phyloP scores from a whole-genome alignment of 2,113 vertebrate species.

The Nannobrachium achirus region DNA sequence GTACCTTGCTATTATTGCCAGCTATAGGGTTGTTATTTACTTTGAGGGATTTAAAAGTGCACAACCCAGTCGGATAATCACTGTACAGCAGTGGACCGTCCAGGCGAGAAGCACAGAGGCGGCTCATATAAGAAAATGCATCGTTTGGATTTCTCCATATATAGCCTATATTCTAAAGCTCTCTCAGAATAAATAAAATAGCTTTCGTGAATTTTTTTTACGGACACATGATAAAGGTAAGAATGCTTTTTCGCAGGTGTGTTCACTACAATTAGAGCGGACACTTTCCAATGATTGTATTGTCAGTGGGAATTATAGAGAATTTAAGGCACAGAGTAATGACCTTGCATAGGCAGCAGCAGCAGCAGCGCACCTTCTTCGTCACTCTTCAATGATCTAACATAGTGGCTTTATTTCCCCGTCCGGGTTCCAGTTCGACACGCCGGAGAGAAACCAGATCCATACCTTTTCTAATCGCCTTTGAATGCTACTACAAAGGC shows the following conservation, averaged over 20 bases:
- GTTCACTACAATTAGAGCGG: constrained; percentile 1
- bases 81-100: constrained; percentile 89
- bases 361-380: constrained; percentile 42
- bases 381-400: constrained; percentile 83
- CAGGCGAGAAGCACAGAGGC: constrained; percentile 67
- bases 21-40: constrained; percentile 98
- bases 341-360: constrained; percentile 39
- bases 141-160: constrained; percentile 47
- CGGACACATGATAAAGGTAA: not conserved
- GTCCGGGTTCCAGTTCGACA: constrained; percentile 81
- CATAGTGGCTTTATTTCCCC: constrained; percentile 58
- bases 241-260: not conserved
- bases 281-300: constrained; percentile 11
- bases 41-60: constrained; percentile 97
- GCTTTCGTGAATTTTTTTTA: no score
- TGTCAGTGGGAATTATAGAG: constrained; percentile 12
- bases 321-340: constrained; percentile 22
- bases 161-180: not conserved
- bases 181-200: constrained; percentile 2
- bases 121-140: constrained; percentile 31
- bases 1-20: constrained; percentile 99
- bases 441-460: constrained; percentile 86
- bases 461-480: constrained; percentile 81
- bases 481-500: constrained; percentile 73
- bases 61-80: constrained; percentile 92